Evolutionary conservation across 1,140 invertebrate genomes (phyloP), one percentile per base, ranked within the genome.

Genomic region (Acyrthosiphon pisum): DNA sequence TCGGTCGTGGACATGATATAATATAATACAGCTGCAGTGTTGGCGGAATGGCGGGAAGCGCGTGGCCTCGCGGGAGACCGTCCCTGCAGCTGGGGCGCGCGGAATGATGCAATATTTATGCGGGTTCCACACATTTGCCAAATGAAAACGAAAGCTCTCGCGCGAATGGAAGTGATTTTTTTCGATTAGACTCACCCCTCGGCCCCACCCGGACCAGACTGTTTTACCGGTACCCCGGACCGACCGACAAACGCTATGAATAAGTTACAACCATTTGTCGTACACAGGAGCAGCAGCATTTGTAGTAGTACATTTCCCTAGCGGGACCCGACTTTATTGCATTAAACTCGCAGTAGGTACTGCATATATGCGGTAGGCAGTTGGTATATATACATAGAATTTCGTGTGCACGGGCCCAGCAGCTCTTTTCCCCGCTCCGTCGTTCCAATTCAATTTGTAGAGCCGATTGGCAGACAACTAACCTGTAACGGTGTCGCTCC

Each of bases 241-340:
- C 91, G 41, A 46, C 41, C 56, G 44, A 81, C 68, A 37, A 84
- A 92, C 91, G 46, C 35, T 84, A 92, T 92, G 91, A 92, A 92
- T 92, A 92, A 92, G 91, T 92, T 92, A 92, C 53, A 84, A 92
- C 68, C 44, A 81, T 92, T 92, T 92, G 91, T 53, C 91, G 76
- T 81, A 9, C 20, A 35, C 35, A 90, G 3, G 3, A 26, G 60
- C 14, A n/a, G 60, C 60, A n/a, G 60, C n/a, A 76, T 11, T 76
- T 76, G 30, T 76, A 76, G 60, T 20, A 76, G 35, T 50, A 22
- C 91, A 92, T 92, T 92, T 92, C 91, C 91, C 91, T 41, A 92
- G 91, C 91, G 76, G 46, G 91, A 23, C 68, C 46, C n/a, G 50
- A 92, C 91, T 92, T 92, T 92, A 92, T 92, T 92, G 81, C 91